Percentiles rank a stretch among this genome's conserved stretches.
Evolutionary conservation across 2,888 invertebrate species (phyloP).

Genomic region (Neoscelio sp.): DNA sequence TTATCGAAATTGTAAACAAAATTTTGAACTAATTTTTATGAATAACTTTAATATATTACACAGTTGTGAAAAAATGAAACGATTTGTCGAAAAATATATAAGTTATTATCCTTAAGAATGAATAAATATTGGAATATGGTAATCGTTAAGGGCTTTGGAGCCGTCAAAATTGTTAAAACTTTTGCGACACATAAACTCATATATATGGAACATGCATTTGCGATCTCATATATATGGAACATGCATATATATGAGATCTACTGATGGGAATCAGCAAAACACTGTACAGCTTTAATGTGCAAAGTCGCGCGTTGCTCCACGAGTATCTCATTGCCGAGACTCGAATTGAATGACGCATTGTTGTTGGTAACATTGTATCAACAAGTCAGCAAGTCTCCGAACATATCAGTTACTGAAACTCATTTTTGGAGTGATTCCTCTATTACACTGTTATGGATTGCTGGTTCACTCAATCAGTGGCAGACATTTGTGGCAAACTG

Average conservation of each 20-base stretch:
- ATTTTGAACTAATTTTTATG: too few species aligned
- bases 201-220: constrained; percentile 70
- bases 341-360: constrained; percentile 58
- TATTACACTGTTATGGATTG: constrained; percentile 62
- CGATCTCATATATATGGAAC: constrained; percentile 69
- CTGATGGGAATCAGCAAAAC: neutral
- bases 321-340: constrained; percentile 37
- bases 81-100: too few species aligned
- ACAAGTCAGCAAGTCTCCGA: constrained; percentile 1
- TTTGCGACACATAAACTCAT: constrained; percentile 68
- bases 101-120: too few species aligned
- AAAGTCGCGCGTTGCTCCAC: constrained; percentile 62
- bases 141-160: too few species aligned
- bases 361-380: constrained; percentile 26
- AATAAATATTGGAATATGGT: too few species aligned
- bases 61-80: too few species aligned
- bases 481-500: constrained; percentile 66
- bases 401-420: neutral
- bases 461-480: constrained; percentile 44
- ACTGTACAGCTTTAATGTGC: constrained; percentile 37
- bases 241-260: constrained; percentile 61
- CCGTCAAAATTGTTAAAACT: too few species aligned
- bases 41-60: too few species aligned
- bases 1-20: too few species aligned
- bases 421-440: constrained; percentile 51